Evolutionary conservation across 2,888 invertebrate genomes (phyloP).

Genomic region (Incurvaria masculella): DNA sequence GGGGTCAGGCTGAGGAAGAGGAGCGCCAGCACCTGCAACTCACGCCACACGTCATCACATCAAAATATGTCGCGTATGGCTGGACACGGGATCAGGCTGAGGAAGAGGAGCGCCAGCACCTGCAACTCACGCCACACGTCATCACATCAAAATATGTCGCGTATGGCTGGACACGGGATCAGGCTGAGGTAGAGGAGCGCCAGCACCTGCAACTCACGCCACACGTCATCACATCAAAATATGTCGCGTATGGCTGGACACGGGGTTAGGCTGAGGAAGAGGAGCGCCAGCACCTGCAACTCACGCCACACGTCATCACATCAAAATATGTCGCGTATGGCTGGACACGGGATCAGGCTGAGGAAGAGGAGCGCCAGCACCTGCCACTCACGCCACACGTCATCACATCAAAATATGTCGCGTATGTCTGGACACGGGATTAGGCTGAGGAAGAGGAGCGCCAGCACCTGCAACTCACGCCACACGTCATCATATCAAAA

Average conservation of each 20-base stretch:
- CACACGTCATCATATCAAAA: too few species aligned
- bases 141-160: too few species aligned
- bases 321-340: too few species aligned
- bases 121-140: too few species aligned
- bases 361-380: constrained; percentile 77
- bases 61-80: too few species aligned
- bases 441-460: constrained; percentile 75
- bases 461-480: constrained; percentile 80
- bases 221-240: too few species aligned
- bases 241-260: too few species aligned
- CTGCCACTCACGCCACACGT: too few species aligned
- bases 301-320: too few species aligned
- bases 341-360: constrained; percentile 85
- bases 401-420: too few species aligned
- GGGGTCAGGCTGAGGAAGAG: constrained; percentile 2
- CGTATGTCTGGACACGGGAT: constrained; percentile 92
- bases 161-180: constrained; percentile 89
- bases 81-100: not conserved
- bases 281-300: constrained; percentile 78
- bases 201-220: constrained; percentile 74
- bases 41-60: too few species aligned
- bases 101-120: too few species aligned
- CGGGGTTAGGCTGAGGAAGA: constrained; percentile 79
- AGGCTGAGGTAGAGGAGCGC: constrained; percentile 76
- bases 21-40: not conserved